Evolutionary conservation across 2,888 invertebrate species (phyloP).

Genomic region (Arrhopalites spinosus): DNA sequence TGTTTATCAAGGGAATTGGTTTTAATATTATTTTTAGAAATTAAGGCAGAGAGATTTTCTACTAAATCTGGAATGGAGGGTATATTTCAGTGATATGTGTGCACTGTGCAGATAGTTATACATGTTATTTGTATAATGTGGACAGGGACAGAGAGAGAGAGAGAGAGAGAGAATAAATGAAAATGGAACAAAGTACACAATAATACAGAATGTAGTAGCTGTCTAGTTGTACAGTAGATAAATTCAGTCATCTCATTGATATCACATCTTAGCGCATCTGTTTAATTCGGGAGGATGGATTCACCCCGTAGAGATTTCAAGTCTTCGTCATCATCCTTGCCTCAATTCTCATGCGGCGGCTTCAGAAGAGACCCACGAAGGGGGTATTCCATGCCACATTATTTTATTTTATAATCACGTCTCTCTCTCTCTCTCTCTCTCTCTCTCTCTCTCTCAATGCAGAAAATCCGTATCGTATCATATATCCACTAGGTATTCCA

Average conservation of each 20-base stretch:
- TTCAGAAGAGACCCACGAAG: background rate
- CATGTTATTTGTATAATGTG: too few relatives aligned
- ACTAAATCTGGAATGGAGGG: too few relatives aligned
- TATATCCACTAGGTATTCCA: background rate
- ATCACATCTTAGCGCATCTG: conserved; percentile 38
- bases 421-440: conserved; percentile 10
- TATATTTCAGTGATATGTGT: too few relatives aligned
- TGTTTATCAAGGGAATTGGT: too few relatives aligned
- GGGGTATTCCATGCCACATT: too few relatives aligned
- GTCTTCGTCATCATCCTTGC: conserved; percentile 19
- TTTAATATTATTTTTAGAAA: too few relatives aligned
- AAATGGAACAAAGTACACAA: background rate
- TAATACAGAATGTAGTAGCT: background rate
- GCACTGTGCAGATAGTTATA: too few relatives aligned
- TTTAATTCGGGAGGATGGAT: conserved; percentile 37
- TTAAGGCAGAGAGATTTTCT: too few relatives aligned
- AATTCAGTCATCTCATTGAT: conserved; percentile 33
- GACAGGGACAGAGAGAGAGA: too few relatives aligned
- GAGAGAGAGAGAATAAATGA: background rate
- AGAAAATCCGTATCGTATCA: background rate
- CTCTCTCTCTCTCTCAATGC: background rate
- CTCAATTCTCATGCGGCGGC: background rate
- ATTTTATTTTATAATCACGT: background rate
- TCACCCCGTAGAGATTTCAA: conserved; percentile 27
- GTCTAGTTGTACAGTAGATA: background rate